Base-by-base conservation (phyloP, 2,113 vertebrate species). In the Psettodes erumei region DNA sequence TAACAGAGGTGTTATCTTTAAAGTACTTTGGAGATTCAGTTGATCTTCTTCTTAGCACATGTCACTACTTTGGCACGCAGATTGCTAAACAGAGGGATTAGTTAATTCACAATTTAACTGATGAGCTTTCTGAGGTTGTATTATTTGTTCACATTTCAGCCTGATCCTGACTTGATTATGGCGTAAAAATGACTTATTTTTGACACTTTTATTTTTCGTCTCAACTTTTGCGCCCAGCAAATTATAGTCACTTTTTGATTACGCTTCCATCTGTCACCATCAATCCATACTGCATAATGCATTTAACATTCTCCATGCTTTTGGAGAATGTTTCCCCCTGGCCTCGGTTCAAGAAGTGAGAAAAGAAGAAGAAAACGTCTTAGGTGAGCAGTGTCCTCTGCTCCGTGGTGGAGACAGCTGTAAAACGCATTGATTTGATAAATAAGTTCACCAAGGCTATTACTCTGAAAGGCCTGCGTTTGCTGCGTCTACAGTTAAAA, bases 401-500 rank as follows among this genome's bases (percentile, higher is more conserved):
- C 18, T 69, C 53, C 61, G 64, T 15, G 48, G 42, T 1, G 21
- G 6, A 61, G 59, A 38, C 81, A 83, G 84, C 76, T 84, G 82
- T 48, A 70, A 79, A 89, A 86, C 40, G 12, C 78, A 83, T 82
- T 83, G 16, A 83, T 84, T 77, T 81, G 63, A 80, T 84, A 80
- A 83, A 74, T 58, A 77, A 43, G 40, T 40, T 70, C 3, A 71
- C 37, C 73, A 35, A 51, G 43, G 53, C 42, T 4, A 6, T 74
- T 66, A 33, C 60, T 77, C 56, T 67, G 18, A 70, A 43, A 37
- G 54, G 37, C 60, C 51, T 79, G 76, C 25, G 55, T 80, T 75
- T 88, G 79, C 72, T 66, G 66, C n/a, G 21, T 35, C 38, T 65
- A 65, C 71, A 77, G 66, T 80, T 81, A 50, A 79, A 88, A 83